phyloP scores from a whole-genome alignment of 2,888 invertebrate genomes.

The Byasa hedistus region DNA sequence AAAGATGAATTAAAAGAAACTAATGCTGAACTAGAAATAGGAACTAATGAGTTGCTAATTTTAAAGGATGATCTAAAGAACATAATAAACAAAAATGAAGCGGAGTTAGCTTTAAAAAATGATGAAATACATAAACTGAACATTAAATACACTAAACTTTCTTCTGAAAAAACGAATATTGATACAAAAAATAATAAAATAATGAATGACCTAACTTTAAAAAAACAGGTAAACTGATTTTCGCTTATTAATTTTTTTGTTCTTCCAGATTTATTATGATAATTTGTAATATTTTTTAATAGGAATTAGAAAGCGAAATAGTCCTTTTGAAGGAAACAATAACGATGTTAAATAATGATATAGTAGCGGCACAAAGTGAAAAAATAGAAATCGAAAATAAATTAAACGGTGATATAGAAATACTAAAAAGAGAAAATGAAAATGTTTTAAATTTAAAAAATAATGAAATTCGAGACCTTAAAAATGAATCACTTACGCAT shows the following conservation, averaged over 20 bases:
- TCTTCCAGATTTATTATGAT: not conserved
- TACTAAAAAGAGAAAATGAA: slow-evolving; percentile 44
- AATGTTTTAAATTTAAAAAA: slow-evolving; percentile 46
- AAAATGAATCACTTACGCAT: slow-evolving; percentile 35
- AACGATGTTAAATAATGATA: slow-evolving; percentile 39
- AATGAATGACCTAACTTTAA: slow-evolving; percentile 40
- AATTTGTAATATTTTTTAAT: slow-evolving; percentile 41
- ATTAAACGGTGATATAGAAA: slow-evolving; percentile 46
- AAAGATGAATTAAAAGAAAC: slow-evolving; percentile 61
- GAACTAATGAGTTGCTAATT: slow-evolving; percentile 55
- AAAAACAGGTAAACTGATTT: slow-evolving; percentile 63
- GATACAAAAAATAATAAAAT: slow-evolving; percentile 44
- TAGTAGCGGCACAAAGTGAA: slow-evolving; percentile 38
- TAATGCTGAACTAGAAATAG: slow-evolving; percentile 62
- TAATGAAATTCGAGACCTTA: slow-evolving; percentile 48
- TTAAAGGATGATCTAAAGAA: slow-evolving; percentile 57
- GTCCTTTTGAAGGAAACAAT: slow-evolving; percentile 44
- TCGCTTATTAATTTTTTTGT: not conserved
- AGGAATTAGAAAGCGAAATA: slow-evolving; percentile 55
- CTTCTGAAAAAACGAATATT: slow-evolving; percentile 40
- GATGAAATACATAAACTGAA: slow-evolving; percentile 54
- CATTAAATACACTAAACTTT: slow-evolving; percentile 48
- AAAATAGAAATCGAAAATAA: slow-evolving; percentile 42
- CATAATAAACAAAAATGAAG: slow-evolving; percentile 47
- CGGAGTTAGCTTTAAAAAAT: slow-evolving; percentile 53